phyloP scores from a whole-genome alignment of 2,797 vertebrate species.

The Acrocephalus scirpaceus region DNA sequence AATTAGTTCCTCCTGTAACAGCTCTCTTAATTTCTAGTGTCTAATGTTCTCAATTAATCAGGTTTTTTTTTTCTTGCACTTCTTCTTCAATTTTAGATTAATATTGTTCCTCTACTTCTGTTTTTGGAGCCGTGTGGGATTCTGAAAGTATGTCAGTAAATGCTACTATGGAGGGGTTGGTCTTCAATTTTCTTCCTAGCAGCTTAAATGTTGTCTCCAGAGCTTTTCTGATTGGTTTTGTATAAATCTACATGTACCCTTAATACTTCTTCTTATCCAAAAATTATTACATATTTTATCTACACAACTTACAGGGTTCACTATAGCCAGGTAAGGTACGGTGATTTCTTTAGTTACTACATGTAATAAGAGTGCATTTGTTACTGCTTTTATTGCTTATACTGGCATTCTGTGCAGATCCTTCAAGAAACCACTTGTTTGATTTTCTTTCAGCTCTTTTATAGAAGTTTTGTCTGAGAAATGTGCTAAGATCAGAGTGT shows the following conservation, averaged over 20 bases:
- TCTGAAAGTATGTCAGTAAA: not conserved
- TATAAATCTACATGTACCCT: not conserved
- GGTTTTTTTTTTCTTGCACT: not conserved
- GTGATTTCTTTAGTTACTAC: not conserved
- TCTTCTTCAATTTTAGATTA: not conserved
- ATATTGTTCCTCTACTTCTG: not conserved
- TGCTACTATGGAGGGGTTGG: not conserved
- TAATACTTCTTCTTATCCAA: not conserved
- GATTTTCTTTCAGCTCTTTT: not conserved
- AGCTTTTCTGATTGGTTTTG: not conserved
- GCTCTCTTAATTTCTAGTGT: not conserved
- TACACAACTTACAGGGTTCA: not conserved
- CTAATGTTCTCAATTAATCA: not conserved
- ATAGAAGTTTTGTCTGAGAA: not conserved
- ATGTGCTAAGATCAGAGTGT: not conserved
- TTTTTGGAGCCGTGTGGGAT: not conserved
- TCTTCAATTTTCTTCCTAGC: not conserved
- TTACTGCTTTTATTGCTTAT: not conserved
- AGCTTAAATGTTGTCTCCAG: not conserved
- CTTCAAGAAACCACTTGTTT: not conserved
- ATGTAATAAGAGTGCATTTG: not conserved
- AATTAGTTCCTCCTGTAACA: not conserved
- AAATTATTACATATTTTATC: not conserved
- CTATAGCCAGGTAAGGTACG: not conserved
- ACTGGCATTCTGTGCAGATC: not conserved